Base-by-base conservation (phyloP, 2,888 invertebrate genomes). In the Mythimna pallens region DNA sequence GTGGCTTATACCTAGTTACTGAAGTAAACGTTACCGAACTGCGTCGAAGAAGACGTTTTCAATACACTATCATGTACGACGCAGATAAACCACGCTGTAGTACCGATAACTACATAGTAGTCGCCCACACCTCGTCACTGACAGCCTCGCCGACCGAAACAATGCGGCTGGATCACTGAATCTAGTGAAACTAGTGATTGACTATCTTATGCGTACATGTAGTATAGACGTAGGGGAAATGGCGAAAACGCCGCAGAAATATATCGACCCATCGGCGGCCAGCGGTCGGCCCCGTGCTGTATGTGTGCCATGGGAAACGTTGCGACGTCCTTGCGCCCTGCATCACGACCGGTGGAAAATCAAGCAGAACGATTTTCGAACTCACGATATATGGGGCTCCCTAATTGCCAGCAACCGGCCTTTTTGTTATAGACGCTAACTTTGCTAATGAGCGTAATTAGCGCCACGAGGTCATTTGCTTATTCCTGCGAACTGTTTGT, bases 241-340 rank as follows among this genome's bases (percentile, higher is more conserved):
- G 92, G 92, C 92, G 90, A 93, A 92, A 93, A 92, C 89, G 93
- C 93, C 93, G 94, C 94, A 94, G 94, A 94, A 94, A 93, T 93
- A 93, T 96, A 95, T 96, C 96, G 96, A 95, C 95, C 95, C 92
- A 92, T 87, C 85, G 90, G 81, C 87, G 91, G 87, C 88, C 92
- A 89, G 81, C 87, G 93, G 90, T 85, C 91, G 90, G 89, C 90
- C 88, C 85, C 84, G 84, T 86, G 75, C 73, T 84, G 84, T 91
- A 90, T 89, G 86, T 91, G 87, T 89, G 90, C 91, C 90, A 93
- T 93, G 90, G 92, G 87, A 91, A 90, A 86, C 87, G 87, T 89
- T 90, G 91, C 89, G 91, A 89, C 91, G 91, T 91, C 90, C 92
- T 91, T 90, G 89, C 86, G 88, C 80, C 85, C 83, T 91, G 90